phyloP scores from a whole-genome alignment of 2,888 invertebrate genomes.

The Lingula anatina region DNA sequence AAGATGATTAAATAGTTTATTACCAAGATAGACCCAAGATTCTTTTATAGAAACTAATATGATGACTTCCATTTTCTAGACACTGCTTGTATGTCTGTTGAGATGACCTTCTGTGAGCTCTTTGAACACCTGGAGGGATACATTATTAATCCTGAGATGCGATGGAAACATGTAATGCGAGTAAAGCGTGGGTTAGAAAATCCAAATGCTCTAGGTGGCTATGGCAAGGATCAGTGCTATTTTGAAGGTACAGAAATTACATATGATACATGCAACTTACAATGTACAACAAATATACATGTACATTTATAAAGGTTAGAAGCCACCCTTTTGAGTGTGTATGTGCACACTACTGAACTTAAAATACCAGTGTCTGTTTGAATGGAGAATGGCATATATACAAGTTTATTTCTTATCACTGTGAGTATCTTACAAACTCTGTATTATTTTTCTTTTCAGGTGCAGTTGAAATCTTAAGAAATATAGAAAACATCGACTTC shows the following conservation, averaged over 20 bases:
- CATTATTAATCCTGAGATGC: slow-evolving; percentile 37
- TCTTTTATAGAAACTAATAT: too few species aligned
- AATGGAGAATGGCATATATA: too few species aligned
- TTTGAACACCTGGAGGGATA: slow-evolving; percentile 44
- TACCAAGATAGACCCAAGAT: too few species aligned
- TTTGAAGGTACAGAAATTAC: slow-evolving; percentile 51
- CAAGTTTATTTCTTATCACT: too few species aligned
- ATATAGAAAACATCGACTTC: slow-evolving; percentile 47
- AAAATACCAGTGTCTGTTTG: too few species aligned
- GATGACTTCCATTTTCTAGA: slow-evolving; percentile 24
- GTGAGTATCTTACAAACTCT: too few species aligned
- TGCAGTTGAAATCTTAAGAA: slow-evolving; percentile 45
- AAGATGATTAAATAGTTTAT: too few species aligned
- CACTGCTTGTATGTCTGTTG: slow-evolving; percentile 45
- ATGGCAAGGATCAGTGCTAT: slow-evolving; percentile 49
- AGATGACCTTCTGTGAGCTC: slow-evolving; percentile 45
- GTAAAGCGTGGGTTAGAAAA: slow-evolving; percentile 43
- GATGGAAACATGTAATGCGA: slow-evolving; percentile 48
- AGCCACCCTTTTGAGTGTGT: too few species aligned
- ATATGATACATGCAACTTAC: too few species aligned
- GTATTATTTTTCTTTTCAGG: slow-evolving; percentile 27
- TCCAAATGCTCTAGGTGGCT: slow-evolving; percentile 43
- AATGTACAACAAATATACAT: too few species aligned
- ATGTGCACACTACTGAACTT: too few species aligned
- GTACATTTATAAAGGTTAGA: too few species aligned